Base-by-base conservation (phyloP, 2,113 vertebrate genomes). In the Heliornis fulica region DNA sequence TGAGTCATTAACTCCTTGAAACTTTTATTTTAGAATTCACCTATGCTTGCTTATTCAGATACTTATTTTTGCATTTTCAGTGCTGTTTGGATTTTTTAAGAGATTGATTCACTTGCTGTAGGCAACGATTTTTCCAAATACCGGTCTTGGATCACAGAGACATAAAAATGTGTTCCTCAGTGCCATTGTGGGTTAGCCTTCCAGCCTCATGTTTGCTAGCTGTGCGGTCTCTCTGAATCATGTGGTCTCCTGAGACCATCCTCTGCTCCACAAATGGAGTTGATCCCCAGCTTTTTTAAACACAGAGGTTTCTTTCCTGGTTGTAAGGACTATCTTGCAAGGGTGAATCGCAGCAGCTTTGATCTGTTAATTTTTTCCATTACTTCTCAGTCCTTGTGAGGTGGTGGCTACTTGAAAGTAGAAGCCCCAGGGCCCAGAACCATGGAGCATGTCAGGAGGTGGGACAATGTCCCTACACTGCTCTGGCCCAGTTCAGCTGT, bases 251-350 rank as follows among this genome's bases (percentile, higher is more conserved):
- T 9, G 11, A 48, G 50, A 18, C 41, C 50, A 34, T 31, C 28
- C 9, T 59, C 20, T 56, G 68, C 31, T 31, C 15, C 45, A 32
- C n/a, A 6, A 17, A 9, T 72, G 68, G n/a, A 6, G n/a, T 13
- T 4, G 11, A 19, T 89, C 31, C 9, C 5, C 4, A 1, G 25
- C 16, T 83, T 48, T 38, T 13, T 48, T 34, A 48, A 0, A 0
- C 14, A 13, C 22, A 57, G 32, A 3, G 12, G 46, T 81, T 84
- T 40, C 12, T 92, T 72, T 51, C 43, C 64, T 56, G 28, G 5
- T 32, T 23, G 7, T 59, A n/a, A 23, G 21, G 71, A 83, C 9
- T 59, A 0, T 13, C 15, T 74, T 0, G 0, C 7, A 11, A 54
- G 14, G 25, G 36, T 36, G 50, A 48, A 60, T 53, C 61, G 32